Evolutionary conservation across 2,797 vertebrate genomes (phyloP).

Genomic region (Artibeus lituratus): DNA sequence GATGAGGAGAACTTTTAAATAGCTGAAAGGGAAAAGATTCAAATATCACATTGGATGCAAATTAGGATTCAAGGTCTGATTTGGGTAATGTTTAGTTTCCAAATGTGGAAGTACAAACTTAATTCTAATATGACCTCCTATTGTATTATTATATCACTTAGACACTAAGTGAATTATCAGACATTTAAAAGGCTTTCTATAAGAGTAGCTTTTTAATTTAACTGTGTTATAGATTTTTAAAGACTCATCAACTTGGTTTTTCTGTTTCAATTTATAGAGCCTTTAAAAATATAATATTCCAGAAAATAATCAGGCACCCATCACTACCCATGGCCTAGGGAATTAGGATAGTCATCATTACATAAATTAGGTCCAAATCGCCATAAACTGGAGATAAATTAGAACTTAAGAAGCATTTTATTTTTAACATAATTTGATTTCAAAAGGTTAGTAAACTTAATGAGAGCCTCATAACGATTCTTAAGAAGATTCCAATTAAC

Average conservation of each 20-base stretch:
- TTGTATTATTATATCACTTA: not conserved
- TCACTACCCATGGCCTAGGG: not conserved
- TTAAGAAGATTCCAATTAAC: slow-evolving; percentile 59
- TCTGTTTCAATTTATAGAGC: not conserved
- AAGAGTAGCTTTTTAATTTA: slow-evolving; percentile 8
- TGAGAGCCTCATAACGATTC: slow-evolving; percentile 45
- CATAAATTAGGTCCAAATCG: slow-evolving; percentile 44
- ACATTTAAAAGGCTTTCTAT: slow-evolving; percentile 30
- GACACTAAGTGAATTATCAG: not conserved
- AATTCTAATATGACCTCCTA: not conserved
- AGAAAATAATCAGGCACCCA: not conserved
- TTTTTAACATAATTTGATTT: slow-evolving; percentile 61
- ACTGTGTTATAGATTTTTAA: slow-evolving; percentile 18
- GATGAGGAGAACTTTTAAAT: not conserved
- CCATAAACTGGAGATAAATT: slow-evolving; percentile 53
- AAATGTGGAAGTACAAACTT: not conserved
- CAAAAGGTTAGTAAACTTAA: slow-evolving; percentile 60
- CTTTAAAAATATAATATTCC: slow-evolving; percentile 22
- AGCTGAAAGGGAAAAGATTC: not conserved
- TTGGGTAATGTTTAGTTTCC: not conserved
- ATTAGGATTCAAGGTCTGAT: not conserved
- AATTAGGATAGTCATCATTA: slow-evolving; percentile 40
- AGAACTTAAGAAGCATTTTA: slow-evolving; percentile 61
- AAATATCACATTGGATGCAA: not conserved
- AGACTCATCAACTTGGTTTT: slow-evolving; percentile 7